Conservation (phyloP, 2,113 vertebrate genomes). For the Lucifuga dentata region DNA sequence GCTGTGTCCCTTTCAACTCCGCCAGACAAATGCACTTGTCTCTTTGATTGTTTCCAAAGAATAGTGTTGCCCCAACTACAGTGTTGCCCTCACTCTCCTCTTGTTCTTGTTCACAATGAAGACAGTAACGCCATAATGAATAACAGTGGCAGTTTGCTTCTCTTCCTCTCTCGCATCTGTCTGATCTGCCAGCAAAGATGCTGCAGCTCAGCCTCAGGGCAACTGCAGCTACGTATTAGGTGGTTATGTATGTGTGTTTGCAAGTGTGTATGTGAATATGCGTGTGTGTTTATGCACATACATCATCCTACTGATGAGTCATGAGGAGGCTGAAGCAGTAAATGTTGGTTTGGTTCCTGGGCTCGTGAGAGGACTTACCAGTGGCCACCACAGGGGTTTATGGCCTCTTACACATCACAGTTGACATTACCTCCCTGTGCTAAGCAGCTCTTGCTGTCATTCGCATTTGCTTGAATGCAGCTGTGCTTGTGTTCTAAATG, state of each 20-base stretch:
- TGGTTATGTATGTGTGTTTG: slow-evolving; percentile 45
- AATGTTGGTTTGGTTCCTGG: slow-evolving; percentile 37
- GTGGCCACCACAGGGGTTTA: slow-evolving; percentile 28
- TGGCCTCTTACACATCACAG: slow-evolving; percentile 41
- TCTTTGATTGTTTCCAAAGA: slow-evolving; percentile 7
- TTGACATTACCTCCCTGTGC: slow-evolving; percentile 54
- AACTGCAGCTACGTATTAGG: slow-evolving; percentile 35
- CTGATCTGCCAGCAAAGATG: no score
- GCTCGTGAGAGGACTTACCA: slow-evolving; percentile 48
- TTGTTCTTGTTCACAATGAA: slow-evolving; percentile 17
- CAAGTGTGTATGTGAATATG: slow-evolving; percentile 26
- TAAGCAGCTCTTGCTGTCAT: slow-evolving; percentile 49
- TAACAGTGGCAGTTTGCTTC: neutral
- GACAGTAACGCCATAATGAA: slow-evolving; percentile 40
- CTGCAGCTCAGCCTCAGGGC: slow-evolving; percentile 27
- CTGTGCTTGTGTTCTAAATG: slow-evolving; percentile 39
- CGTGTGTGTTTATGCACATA: slow-evolving; percentile 45
- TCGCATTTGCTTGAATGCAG: slow-evolving; percentile 38
- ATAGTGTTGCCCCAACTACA: neutral
- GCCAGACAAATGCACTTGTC: slow-evolving; percentile 36
- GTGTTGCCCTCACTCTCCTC: neutral
- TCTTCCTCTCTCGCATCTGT: slow-evolving; percentile 13
- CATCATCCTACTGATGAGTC: slow-evolving; percentile 74
- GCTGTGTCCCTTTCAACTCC: slow-evolving; percentile 36
- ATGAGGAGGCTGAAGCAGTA: slow-evolving; percentile 59